These are phyloP conservation scores for Petrolisthes manimaculis DNA, from an alignment of 2,888 invertebrate genomes.

Conservation along the genomic window DNA sequence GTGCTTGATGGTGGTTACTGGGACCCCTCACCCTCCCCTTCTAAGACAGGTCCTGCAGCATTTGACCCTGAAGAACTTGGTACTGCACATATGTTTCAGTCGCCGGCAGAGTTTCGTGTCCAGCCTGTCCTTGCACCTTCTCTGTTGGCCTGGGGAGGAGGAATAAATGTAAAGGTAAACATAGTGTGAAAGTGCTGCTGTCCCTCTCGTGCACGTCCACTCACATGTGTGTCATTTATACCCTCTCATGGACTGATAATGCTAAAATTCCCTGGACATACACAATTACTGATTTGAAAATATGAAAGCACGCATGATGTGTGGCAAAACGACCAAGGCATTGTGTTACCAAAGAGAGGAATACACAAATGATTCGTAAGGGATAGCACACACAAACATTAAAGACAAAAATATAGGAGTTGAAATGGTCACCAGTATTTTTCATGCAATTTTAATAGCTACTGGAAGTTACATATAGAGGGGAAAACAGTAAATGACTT, in stretches of 20 bases:
- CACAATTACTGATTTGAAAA: neutral
- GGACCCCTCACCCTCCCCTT: neutral
- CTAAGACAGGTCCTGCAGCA: constrained; percentile 67
- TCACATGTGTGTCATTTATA: constrained; percentile 2
- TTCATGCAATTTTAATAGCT: no score
- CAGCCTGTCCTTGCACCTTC: constrained; percentile 67
- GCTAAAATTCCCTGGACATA: neutral
- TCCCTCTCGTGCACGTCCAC: neutral
- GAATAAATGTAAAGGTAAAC: neutral
- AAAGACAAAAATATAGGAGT: no score
- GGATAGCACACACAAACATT: no score
- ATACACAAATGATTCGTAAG: no score
- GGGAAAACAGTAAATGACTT: neutral
- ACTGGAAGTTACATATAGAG: no score
- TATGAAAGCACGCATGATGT: neutral
- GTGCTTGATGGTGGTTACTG: neutral
- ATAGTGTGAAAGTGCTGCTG: neutral
- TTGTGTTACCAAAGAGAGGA: neutral
- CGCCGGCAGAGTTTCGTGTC: constrained; percentile 67
- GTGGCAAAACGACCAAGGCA: neutral
- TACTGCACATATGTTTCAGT: constrained; percentile 68
- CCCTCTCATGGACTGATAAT: neutral
- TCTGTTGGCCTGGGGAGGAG: constrained; percentile 64
- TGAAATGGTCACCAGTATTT: no score
- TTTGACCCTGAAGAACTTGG: constrained; percentile 68